These are phyloP conservation scores for Phalanger gymnotis DNA, from an alignment of 2,797 vertebrate genomes.

Conservation along the genomic window DNA sequence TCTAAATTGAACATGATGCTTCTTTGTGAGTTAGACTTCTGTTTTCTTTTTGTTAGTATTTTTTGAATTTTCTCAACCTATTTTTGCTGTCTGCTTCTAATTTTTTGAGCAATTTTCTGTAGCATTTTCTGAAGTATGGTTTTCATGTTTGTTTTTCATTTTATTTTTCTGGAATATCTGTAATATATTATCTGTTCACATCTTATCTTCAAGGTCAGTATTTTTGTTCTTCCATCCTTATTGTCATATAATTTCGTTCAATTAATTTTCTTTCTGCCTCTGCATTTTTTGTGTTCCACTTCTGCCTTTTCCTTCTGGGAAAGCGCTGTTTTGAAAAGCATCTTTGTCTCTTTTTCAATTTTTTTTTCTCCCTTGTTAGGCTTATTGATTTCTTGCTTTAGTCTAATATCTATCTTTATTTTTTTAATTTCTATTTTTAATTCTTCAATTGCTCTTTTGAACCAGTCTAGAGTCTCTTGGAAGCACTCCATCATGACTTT, in stretches of 20 bases:
- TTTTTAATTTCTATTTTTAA: background rate
- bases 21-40: background rate
- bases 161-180: background rate
- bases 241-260: background rate
- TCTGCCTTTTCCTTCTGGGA: background rate
- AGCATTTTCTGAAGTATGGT: background rate
- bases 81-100: background rate
- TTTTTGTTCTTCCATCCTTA: background rate
- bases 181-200: background rate
- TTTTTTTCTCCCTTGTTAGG: background rate
- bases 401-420: background rate
- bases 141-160: background rate
- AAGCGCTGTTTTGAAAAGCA: background rate
- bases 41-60: background rate
- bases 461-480: background rate
- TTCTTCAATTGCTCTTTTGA: background rate
- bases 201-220: background rate
- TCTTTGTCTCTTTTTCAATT: background rate
- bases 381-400: background rate
- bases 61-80: background rate
- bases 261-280: background rate
- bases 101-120: background rate
- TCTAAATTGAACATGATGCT: background rate
- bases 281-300: background rate
- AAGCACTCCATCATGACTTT: background rate